phyloP scores from a whole-genome alignment of 2,797 vertebrate species.

The Cynopterus sphinx region DNA sequence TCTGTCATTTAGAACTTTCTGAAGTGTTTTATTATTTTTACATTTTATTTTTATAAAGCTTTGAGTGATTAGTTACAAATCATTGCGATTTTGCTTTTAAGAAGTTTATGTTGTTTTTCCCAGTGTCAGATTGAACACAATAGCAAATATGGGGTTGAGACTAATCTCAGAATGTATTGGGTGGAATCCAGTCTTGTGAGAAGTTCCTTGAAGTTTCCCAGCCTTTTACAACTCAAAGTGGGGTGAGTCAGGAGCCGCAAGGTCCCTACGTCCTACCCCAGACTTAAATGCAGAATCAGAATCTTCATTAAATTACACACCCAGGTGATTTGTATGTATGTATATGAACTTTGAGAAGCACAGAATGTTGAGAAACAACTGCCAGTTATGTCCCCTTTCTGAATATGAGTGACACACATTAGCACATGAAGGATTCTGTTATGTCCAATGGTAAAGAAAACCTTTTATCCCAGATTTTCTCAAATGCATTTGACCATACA shows the following conservation, averaged over 20 bases:
- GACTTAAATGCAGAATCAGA: background rate
- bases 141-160: background rate
- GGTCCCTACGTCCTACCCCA: background rate
- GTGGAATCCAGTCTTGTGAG: background rate
- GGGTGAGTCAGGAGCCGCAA: background rate
- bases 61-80: background rate
- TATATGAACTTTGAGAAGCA: background rate
- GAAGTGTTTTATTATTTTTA: background rate
- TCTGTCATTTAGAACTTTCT: background rate
- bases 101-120: background rate
- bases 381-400: background rate
- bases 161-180: background rate
- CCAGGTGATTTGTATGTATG: background rate
- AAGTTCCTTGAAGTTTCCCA: background rate
- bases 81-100: background rate
- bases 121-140: background rate
- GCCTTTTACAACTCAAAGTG: background rate
- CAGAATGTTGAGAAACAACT: background rate
- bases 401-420: background rate
- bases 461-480: background rate
- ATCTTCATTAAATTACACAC: background rate
- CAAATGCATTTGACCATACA: background rate
- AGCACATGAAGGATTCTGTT: background rate
- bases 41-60: background rate
- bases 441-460: background rate